Conservation (phyloP, 2,113 vertebrate species). For the Bubo blakistoni region DNA sequence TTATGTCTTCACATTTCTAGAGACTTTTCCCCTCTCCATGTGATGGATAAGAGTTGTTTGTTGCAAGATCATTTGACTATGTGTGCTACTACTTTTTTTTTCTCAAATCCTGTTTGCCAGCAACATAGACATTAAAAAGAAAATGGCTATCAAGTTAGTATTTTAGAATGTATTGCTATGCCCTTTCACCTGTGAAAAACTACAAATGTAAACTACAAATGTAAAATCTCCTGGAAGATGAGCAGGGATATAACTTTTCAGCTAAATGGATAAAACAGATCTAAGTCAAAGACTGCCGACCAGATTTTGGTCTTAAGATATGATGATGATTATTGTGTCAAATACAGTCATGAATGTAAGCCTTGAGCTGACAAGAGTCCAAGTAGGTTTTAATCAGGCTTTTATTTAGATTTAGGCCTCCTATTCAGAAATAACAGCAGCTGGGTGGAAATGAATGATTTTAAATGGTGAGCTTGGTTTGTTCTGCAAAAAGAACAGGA, state of each 20-base stretch:
- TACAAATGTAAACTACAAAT: slow-evolving; percentile 59
- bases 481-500: neutral
- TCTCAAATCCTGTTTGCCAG: slow-evolving; percentile 15
- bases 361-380: slow-evolving; percentile 58
- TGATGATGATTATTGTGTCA: slow-evolving; percentile 75
- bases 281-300: slow-evolving; percentile 65
- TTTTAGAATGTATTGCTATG: slow-evolving; percentile 18
- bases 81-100: neutral
- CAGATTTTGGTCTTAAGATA: slow-evolving; percentile 69
- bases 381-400: slow-evolving; percentile 63
- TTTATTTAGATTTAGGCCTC: slow-evolving; percentile 45
- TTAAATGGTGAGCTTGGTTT: slow-evolving; percentile 23
- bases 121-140: neutral
- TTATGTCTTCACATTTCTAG: neutral
- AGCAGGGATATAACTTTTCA: slow-evolving; percentile 66
- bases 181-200: slow-evolving; percentile 37
- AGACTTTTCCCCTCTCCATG: neutral
- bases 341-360: slow-evolving; percentile 68
- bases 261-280: slow-evolving; percentile 71
- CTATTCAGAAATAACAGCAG: slow-evolving; percentile 42
- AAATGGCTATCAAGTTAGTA: slow-evolving; percentile 35
- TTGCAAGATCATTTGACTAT: neutral
- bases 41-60: neutral
- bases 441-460: slow-evolving; percentile 36
- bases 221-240: slow-evolving; percentile 53